A percentile compares a stretch with the other conserved stretches of the same genome.
phyloP scores from a whole-genome alignment of 53 echinoderm and acorn worm species.

The Hippasteria phrygiana region DNA sequence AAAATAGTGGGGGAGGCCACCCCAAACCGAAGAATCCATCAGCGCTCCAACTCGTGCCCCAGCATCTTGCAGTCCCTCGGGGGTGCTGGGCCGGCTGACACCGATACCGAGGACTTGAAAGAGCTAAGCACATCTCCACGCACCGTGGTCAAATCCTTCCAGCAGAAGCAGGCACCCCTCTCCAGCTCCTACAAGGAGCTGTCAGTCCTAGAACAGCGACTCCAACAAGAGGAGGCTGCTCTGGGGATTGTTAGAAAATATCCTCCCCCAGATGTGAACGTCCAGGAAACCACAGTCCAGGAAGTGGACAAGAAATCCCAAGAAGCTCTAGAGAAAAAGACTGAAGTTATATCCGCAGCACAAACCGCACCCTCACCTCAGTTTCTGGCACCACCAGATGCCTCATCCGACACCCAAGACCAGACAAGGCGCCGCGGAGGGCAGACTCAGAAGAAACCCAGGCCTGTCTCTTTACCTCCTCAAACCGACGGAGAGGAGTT shows the following conservation, averaged over 20 bases:
- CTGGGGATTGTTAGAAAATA: conserved; percentile 12
- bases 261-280: background rate
- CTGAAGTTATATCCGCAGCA: background rate
- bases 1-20: conserved; percentile 22
- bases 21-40: conserved; percentile 15
- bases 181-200: conserved; percentile 93
- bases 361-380: conserved; percentile 13
- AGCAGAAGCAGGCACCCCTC: conserved; percentile 70
- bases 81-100: background rate
- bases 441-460: background rate
- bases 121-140: conserved; percentile 76
- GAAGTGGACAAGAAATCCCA: background rate
- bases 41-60: conserved; percentile 75
- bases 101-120: background rate
- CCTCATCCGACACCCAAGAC: background rate
- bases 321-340: conserved; percentile 2
- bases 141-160: conserved; percentile 70
- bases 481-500: conserved; percentile 17
- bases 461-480: conserved; percentile 45
- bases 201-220: conserved; percentile 76
- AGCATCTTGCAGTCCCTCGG: conserved; percentile 40
- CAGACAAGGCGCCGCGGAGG: conserved; percentile 21
- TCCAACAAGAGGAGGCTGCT: conserved; percentile 21
- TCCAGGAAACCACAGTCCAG: background rate
- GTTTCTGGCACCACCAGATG: conserved; percentile 9